A percentile compares a stretch with the other conserved stretches of the same genome.
These are phyloP conservation scores for Zalophus californianus DNA, from an alignment of 2,797 vertebrate genomes.

Conservation along the genomic window DNA sequence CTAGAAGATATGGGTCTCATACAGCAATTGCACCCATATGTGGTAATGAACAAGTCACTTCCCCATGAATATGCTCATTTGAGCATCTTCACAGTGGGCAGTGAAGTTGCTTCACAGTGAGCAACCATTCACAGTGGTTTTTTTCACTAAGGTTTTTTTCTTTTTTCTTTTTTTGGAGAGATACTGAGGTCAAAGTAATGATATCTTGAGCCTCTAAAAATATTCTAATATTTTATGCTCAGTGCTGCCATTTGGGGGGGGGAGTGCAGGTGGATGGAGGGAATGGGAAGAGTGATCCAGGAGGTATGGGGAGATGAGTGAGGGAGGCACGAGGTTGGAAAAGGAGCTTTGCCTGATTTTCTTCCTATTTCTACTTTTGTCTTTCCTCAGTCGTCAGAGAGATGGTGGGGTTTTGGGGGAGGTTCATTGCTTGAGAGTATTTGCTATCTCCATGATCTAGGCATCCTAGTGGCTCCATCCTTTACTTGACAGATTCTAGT, in stretches of 20 bases:
- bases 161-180: neutral
- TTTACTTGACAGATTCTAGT: neutral
- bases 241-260: neutral
- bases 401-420: neutral
- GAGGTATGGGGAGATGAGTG: neutral
- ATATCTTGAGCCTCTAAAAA: neutral
- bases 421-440: neutral
- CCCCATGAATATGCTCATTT: neutral
- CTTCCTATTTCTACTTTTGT: too few relatives aligned
- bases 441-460: neutral
- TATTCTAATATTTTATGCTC: neutral
- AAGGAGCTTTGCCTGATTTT: neutral
- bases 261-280: neutral
- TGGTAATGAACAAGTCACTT: neutral
- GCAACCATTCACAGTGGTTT: neutral
- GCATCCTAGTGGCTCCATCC: neutral
- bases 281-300: neutral
- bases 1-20: neutral
- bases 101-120: too few relatives aligned
- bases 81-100: too few relatives aligned
- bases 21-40: fast-evolving
- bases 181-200: neutral
- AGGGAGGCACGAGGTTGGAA: neutral
- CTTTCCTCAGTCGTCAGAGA: neutral
- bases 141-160: neutral